Conservation (phyloP, 2,113 vertebrate species). For the Melanotaenia duboulayi region DNA sequence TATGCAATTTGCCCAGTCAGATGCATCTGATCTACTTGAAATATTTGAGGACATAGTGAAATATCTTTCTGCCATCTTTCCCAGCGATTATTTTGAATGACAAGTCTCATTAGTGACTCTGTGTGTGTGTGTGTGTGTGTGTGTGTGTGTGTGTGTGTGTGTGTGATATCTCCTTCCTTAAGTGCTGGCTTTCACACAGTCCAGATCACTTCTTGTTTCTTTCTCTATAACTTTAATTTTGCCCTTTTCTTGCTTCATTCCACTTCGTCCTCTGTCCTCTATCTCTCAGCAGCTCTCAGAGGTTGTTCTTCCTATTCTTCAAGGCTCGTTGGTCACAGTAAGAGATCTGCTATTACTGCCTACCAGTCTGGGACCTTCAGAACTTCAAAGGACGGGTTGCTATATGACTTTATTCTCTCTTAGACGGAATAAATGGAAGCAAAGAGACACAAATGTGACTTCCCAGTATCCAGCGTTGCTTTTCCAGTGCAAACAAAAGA, state of each 20-base stretch:
- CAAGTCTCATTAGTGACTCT: conserved; percentile 58
- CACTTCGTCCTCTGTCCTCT: conserved; percentile 15
- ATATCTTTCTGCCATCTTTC: conserved; percentile 18
- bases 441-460: neutral
- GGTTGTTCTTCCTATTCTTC: conserved; percentile 64
- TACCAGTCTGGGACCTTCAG: conserved; percentile 60
- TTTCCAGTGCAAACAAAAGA: neutral
- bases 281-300: conserved; percentile 50
- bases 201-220: conserved; percentile 43
- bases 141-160: no score
- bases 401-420: conserved; percentile 31
- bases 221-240: conserved; percentile 42
- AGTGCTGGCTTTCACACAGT: conserved; percentile 21
- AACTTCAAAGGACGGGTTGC: conserved; percentile 43
- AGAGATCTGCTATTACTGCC: conserved; percentile 52
- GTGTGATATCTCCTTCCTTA: conserved; percentile 30
- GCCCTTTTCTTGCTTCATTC: conserved; percentile 5
- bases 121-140: no score
- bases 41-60: conserved; percentile 19
- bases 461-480: neutral
- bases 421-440: conserved; percentile 10
- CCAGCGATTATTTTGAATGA: conserved; percentile 27
- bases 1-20: conserved; percentile 8
- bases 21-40: conserved; percentile 30
- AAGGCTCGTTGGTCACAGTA: conserved; percentile 63